phyloP scores from a whole-genome alignment of 2,888 invertebrate genomes.

The Aphrophora alni region DNA sequence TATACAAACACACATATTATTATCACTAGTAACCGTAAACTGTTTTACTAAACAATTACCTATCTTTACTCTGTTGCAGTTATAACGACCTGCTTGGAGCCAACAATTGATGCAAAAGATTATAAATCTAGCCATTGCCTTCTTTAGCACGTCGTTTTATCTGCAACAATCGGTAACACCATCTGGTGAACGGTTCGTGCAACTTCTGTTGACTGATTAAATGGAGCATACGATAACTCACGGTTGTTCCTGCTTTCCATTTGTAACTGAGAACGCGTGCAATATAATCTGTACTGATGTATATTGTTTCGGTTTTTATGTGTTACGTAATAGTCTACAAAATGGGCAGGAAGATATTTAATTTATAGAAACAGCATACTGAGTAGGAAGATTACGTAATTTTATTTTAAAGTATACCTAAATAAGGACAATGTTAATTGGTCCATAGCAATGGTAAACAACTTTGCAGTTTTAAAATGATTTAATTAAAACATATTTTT shows the following conservation, averaged over 20 bases:
- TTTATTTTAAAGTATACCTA: too few relatives aligned
- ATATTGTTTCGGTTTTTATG: too few relatives aligned
- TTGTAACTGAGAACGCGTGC: not conserved
- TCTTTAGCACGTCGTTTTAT: not conserved
- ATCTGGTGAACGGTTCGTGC: not conserved
- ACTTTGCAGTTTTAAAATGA: too few relatives aligned
- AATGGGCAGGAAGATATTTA: too few relatives aligned
- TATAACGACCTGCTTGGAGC: not conserved
- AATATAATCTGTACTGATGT: too few relatives aligned
- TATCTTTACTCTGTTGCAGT: not conserved
- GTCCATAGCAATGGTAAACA: too few relatives aligned
- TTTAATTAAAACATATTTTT: too few relatives aligned
- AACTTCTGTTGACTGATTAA: not conserved
- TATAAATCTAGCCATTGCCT: not conserved
- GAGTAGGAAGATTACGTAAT: too few relatives aligned
- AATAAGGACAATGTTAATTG: too few relatives aligned
- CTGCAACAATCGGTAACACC: not conserved
- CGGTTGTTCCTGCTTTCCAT: not conserved
- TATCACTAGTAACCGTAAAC: not conserved
- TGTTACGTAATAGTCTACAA: too few relatives aligned
- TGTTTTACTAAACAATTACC: too few relatives aligned
- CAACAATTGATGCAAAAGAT: not conserved
- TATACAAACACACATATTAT: not conserved
- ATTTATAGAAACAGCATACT: too few relatives aligned
- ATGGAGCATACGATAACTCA: not conserved